Percentiles rank a stretch among this genome's conserved stretches.
Evolutionary conservation across 2,113 vertebrate species (phyloP).

Genomic region (Amblyornis subalaris): DNA sequence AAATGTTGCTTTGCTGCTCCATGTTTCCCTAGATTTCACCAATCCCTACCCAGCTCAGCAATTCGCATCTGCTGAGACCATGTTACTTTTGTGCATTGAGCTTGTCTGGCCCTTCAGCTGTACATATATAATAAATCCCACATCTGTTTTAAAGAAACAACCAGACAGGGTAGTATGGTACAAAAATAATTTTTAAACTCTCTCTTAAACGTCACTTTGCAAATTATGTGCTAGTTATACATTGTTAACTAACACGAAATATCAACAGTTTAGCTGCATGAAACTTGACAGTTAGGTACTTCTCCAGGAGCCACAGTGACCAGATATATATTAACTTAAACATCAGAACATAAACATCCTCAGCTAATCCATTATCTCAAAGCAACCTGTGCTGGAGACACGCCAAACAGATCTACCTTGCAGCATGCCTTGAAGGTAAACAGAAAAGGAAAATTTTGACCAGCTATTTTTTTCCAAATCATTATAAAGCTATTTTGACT

Average conservation of each 20-base stretch:
- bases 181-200: background rate
- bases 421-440: slow-evolving; percentile 6
- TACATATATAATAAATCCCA: background rate
- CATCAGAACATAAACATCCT: background rate
- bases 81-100: background rate
- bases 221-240: background rate
- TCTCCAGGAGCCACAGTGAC: background rate
- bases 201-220: background rate
- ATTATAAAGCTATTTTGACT: background rate
- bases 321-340: background rate
- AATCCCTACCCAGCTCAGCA: background rate
- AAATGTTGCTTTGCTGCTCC: background rate
- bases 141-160: background rate
- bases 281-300: background rate
- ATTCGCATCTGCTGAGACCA: background rate
- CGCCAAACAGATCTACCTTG: background rate
- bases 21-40: background rate
- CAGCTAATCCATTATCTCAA: background rate
- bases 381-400: background rate
- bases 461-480: background rate
- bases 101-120: background rate
- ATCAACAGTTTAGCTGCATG: background rate
- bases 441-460: background rate
- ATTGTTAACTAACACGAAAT: background rate
- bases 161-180: background rate